Evolutionary conservation across 1,140 invertebrate species (phyloP), one percentile per base, ranked within the genome.

Genomic region (Heliothis virescens): DNA sequence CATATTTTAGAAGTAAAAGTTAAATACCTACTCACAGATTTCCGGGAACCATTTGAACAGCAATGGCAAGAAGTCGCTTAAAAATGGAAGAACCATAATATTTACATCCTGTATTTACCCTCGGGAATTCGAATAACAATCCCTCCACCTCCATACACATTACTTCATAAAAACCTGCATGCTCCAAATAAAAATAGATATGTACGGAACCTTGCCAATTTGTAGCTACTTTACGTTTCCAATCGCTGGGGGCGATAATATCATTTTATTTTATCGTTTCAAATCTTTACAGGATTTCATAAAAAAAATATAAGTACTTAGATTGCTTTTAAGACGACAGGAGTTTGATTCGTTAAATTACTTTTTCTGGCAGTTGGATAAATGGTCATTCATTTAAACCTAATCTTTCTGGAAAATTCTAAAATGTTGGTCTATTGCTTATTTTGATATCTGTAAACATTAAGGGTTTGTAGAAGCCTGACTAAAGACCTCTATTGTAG

Each of bases 111-210:
- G 47, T 13, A 26, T 72, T 53, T 69, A 79, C 78, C 79, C 79
- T 79, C 65, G 52, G 79, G 69, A 81, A 82, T 80, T 50, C 67
- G 79, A 71, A 86, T 88, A 88, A 88, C 85, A 90, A 84, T 81
- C 47, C 81, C 57, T 75, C 73, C 72, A 77, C n/a, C n/a, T 74
- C 16, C 18, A 10, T 26, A 34, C 26, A 80, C 72, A 79, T 79
- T 83, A 85, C 34, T 7, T 34, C 3, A 41, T 41, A 41, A 41
- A 41, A 41, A 41, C 21, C 41, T 67, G 41, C 48, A 53, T 52
- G 18, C 18, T 53, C 82, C 82, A 86, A 89, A 87, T 89, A 89
- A 89, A 89, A 86, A 57, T 85, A 7, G 34, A 5, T 41, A 41
- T 4, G 34, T 41, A 41, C 5, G 85, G 86, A 87, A 85, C 83